Evolutionary conservation across 1,140 invertebrate species (phyloP).

Genomic region (Micrasema minimum): DNA sequence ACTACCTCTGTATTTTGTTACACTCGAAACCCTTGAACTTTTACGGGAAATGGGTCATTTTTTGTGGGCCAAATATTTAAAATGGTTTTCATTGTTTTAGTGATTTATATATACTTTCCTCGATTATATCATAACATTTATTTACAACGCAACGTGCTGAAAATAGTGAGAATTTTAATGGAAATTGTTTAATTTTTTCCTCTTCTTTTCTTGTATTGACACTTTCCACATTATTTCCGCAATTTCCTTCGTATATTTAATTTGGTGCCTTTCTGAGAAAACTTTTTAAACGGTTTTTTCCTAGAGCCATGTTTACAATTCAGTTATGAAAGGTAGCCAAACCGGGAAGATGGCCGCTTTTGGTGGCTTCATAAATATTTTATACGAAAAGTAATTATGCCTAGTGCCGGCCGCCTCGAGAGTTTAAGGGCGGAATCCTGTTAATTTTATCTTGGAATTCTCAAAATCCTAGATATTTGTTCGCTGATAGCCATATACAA

Average conservation of each 20-base stretch:
- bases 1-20: constrained; percentile 12
- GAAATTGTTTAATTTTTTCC: constrained; percentile 7
- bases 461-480: background rate
- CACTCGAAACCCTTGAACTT: constrained; percentile 28
- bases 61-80: constrained; percentile 1
- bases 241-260: constrained; percentile 30
- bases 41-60: constrained; percentile 3
- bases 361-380: constrained; percentile 36
- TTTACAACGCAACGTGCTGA: background rate
- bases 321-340: constrained; percentile 32
- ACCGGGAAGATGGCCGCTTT: constrained; percentile 16
- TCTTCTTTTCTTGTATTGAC: constrained; percentile 24
- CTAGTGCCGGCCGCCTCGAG: constrained; percentile 10
- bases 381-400: constrained; percentile 36
- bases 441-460: constrained; percentile 11
- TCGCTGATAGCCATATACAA: too few relatives aligned
- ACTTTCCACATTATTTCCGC: background rate
- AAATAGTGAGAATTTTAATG: constrained; percentile 12
- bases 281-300: constrained; percentile 2
- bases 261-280: constrained; percentile 16
- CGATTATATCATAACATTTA: background rate
- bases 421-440: constrained; percentile 16
- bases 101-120: too few relatives aligned
- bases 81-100: background rate
- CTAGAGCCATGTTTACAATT: constrained; percentile 33